Conservation (phyloP, 2,113 vertebrate species). For the Madoqua kirkii region DNA sequence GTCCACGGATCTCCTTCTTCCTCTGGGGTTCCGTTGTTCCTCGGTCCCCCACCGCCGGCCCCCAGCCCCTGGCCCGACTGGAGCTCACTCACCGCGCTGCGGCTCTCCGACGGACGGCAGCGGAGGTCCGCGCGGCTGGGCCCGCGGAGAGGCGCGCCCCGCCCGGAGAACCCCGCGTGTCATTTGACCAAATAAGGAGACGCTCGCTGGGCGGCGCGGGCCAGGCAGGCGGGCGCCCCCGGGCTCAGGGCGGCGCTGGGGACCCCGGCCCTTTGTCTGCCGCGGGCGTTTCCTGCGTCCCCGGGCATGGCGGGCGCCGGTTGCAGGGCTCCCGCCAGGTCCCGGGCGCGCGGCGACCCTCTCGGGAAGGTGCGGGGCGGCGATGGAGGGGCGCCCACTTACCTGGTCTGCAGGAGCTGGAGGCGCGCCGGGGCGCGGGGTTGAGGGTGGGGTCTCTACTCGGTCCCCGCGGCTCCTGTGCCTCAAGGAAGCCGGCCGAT, state of each 20-base stretch:
- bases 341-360: neutral
- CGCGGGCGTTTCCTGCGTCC: neutral
- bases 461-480: neutral
- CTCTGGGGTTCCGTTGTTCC: neutral
- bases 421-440: neutral
- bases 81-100: neutral
- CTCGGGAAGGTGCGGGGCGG: neutral
- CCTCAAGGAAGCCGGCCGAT: neutral
- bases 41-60: neutral
- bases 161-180: neutral
- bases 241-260: neutral
- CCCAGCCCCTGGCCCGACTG: neutral
- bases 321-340: neutral
- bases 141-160: neutral
- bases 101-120: neutral
- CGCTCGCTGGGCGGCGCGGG: neutral
- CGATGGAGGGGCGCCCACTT: neutral
- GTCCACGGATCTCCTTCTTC: neutral
- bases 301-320: neutral
- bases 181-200: neutral
- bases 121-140: neutral
- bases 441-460: fast-evolving
- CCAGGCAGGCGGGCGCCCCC: neutral
- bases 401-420: neutral
- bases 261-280: neutral